phyloP scores from a whole-genome alignment of 2,888 invertebrate species.

The Thelaira solivaga region DNA sequence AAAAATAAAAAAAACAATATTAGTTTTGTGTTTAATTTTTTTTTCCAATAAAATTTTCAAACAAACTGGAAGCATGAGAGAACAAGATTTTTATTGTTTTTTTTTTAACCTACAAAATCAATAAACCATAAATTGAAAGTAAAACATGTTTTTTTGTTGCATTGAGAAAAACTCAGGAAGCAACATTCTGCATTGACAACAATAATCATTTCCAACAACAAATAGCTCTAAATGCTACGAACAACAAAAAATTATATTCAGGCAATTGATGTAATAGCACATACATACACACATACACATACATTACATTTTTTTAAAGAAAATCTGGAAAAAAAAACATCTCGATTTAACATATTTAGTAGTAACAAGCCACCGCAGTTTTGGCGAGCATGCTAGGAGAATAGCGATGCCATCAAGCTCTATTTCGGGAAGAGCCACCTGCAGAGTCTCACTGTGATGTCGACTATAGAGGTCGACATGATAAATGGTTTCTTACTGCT shows the following conservation, averaged over 20 bases:
- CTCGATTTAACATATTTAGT: no score
- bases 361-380: no score
- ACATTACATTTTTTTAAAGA: neutral
- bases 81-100: slow-evolving; percentile 33
- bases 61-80: slow-evolving; percentile 8
- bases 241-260: neutral
- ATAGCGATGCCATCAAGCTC: no score
- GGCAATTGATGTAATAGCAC: neutral
- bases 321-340: no score
- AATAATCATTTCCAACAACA: neutral
- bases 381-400: no score
- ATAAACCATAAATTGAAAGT: slow-evolving; percentile 60
- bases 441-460: no score
- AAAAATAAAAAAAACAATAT: neutral
- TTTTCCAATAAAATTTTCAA: neutral
- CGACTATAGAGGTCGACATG: no score
- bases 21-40: neutral
- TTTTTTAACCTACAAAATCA: slow-evolving; percentile 56
- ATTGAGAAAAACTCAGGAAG: slow-evolving; percentile 14
- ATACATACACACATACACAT: neutral
- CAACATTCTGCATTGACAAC: slow-evolving; percentile 22
- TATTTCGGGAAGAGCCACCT: no score
- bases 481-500: no score
- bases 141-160: slow-evolving; percentile 34
- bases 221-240: neutral